Base-by-base conservation (phyloP, 2,888 invertebrate genomes). In the Eupithecia abbreviata region DNA sequence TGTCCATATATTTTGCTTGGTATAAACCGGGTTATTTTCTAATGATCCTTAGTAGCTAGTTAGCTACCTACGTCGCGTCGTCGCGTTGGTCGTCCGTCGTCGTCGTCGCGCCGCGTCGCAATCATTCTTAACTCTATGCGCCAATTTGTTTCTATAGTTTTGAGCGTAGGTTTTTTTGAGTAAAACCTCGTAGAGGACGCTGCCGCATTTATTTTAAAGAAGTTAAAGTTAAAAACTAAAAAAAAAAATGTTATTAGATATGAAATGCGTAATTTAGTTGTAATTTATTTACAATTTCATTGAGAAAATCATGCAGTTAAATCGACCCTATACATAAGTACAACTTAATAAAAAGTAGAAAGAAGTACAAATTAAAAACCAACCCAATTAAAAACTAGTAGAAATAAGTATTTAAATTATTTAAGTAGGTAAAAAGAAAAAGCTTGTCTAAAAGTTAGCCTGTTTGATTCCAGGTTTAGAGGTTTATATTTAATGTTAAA, bases 81-180 rank as follows among this genome's bases (percentile, higher is more conserved):
- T 15, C 10, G 51, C 30, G 30, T 30, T 1, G 30, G 30, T 30
- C 30, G 30, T 30, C 30, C 30, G 30, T 30, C 30, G 30, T 30
- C 30, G 30, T 30, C 1, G 30, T 6, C 51, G 49, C 15, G 55
- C 30, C 62, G 30, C 62, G 10, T 62, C 62, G 30, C 30, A 62
- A 10, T 10, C 9, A 62, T 41, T 71, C 18, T 45, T 62, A 71
- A 58, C 71, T 71, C 71, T 71, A 71, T 42, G 42, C 71, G 71
- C 55, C 30, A 71, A 51, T 55, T 71, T 71, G 70, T 71, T 58
- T 3, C 9, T 58, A 15, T 66, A 42, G 41, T 65, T 65, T 65
- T 65, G 30, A 30, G 30, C 30, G 30, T 30, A 30, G 30, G 30
- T 30, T 30, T 30, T 30, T 30, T 30, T 30, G 30, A 65, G 12